These are phyloP conservation scores for Microtus obscurus DNA, from an alignment of 2,797 vertebrate species.

Conservation along the genomic window DNA sequence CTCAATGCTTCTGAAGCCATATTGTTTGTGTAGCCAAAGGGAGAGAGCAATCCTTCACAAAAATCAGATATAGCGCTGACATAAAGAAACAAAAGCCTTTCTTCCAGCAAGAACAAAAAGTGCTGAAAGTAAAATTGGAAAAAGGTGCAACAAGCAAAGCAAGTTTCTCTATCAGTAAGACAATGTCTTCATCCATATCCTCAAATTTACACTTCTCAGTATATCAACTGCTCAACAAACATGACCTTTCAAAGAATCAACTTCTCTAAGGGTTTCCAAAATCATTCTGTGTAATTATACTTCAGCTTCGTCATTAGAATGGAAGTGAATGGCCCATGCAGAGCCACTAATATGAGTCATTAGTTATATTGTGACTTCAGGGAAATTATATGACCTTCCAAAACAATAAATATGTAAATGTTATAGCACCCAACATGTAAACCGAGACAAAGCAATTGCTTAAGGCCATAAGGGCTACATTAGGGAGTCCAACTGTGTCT, in stretches of 20 bases:
- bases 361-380: conserved; percentile 69
- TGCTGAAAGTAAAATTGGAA: conserved; percentile 28
- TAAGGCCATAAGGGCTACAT: background rate
- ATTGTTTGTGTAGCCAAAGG: background rate
- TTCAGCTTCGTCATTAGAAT: conserved; percentile 29
- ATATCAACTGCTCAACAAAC: conserved; percentile 54
- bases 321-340: conserved; percentile 73
- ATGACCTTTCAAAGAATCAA: conserved; percentile 59
- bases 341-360: conserved; percentile 63
- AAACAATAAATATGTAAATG: conserved; percentile 57
- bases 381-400: conserved; percentile 67
- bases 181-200: background rate
- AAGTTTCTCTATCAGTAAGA: conserved; percentile 48
- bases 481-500: background rate
- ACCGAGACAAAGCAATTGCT: background rate
- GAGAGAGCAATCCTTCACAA: background rate
- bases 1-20: background rate
- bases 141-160: background rate
- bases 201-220: conserved; percentile 51
- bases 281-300: too few relatives aligned
- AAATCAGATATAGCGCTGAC: background rate
- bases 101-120: background rate
- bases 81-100: background rate
- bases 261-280: conserved; percentile 63
- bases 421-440: conserved; percentile 30